These are phyloP conservation scores for Serinus canaria DNA, from an alignment of 2,113 vertebrate species.

Conservation along the genomic window DNA sequence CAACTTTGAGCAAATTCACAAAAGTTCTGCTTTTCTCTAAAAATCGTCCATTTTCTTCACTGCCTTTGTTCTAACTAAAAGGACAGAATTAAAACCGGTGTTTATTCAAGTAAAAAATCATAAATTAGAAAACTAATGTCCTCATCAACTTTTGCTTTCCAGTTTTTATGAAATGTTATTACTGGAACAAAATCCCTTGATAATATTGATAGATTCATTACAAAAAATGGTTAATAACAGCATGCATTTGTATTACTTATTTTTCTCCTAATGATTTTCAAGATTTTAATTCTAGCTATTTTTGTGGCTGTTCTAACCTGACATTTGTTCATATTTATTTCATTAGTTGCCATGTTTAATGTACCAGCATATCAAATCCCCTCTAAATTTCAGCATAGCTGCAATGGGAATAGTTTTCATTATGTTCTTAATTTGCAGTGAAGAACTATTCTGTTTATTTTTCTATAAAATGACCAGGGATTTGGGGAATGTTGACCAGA, in stretches of 20 bases:
- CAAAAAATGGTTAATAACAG: neutral
- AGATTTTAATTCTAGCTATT: neutral
- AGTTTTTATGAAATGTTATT: neutral
- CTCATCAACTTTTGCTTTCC: neutral
- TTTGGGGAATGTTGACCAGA: neutral
- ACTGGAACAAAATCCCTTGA: neutral
- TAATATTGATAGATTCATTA: neutral
- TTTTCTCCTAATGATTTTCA: neutral
- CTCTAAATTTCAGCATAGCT: conserved; percentile 11
- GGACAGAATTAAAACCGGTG: neutral
- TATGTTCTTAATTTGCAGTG: neutral
- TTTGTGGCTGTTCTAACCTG: neutral
- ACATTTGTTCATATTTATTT: conserved; percentile 26
- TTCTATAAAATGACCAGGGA: neutral
- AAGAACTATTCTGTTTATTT: neutral
- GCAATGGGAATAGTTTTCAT: neutral
- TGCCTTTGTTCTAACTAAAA: neutral
- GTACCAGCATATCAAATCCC: neutral
- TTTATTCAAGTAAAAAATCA: neutral
- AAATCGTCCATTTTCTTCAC: neutral
- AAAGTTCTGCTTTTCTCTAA: neutral
- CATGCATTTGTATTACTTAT: conserved; percentile 33
- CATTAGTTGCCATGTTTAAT: neutral
- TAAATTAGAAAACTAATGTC: neutral
- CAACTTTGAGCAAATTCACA: neutral